These are phyloP conservation scores for Drosophila quadrilineata DNA, from an alignment of 1,140 invertebrate genomes.

Conservation along the genomic window DNA sequence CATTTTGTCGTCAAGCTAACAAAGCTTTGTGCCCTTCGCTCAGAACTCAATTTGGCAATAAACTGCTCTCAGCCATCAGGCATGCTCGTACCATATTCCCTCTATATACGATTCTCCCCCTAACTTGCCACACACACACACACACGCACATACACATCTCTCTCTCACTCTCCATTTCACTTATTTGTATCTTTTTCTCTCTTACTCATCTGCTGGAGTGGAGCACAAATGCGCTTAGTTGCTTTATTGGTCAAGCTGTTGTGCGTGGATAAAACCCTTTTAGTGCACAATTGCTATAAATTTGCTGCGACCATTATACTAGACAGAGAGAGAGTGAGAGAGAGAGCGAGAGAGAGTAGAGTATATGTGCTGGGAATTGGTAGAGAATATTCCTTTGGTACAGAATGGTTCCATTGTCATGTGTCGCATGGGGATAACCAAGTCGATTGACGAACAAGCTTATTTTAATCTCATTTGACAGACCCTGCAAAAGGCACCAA, in stretches of 20 bases:
- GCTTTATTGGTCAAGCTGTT: slow-evolving; percentile 80
- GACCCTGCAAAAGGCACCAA: slow-evolving; percentile 28
- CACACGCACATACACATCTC: no score
- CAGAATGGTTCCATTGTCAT: slow-evolving; percentile 45
- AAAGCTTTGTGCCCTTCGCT: slow-evolving; percentile 49
- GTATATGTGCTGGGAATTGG: no score
- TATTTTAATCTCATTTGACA: slow-evolving; percentile 80
- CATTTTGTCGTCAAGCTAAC: slow-evolving; percentile 59
- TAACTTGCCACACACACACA: no score
- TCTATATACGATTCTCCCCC: slow-evolving; percentile 1
- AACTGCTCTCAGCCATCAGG: slow-evolving; percentile 60
- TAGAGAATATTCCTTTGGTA: no score
- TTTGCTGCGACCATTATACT: slow-evolving; percentile 66
- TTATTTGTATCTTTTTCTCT: slow-evolving; percentile 4
- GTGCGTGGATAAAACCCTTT: slow-evolving; percentile 80
- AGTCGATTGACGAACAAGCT: slow-evolving; percentile 78
- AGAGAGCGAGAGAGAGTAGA: neutral
- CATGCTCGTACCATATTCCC: slow-evolving; percentile 53
- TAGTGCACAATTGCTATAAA: slow-evolving; percentile 80
- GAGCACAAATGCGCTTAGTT: slow-evolving; percentile 77
- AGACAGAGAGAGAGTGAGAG: neutral
- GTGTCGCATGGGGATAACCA: slow-evolving; percentile 35
- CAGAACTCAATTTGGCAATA: slow-evolving; percentile 79
- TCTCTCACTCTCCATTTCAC: neutral
- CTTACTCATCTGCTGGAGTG: slow-evolving; percentile 31